These are phyloP conservation scores for Lasius platythorax DNA, from an alignment of 2,888 invertebrate species.

Conservation along the genomic window DNA sequence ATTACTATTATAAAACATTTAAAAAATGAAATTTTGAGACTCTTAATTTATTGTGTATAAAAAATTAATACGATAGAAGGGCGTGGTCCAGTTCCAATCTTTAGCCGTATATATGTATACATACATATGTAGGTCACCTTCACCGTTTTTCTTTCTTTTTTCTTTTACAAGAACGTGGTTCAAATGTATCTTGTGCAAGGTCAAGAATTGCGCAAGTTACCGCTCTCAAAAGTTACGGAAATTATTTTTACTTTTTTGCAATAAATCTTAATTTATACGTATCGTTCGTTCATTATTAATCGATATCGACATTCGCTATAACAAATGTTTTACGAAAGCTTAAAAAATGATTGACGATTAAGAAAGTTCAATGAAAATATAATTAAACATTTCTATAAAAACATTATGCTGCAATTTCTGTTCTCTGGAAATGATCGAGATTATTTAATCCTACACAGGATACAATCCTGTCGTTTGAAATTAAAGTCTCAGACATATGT, in stretches of 20 bases:
- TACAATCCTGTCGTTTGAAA: background rate
- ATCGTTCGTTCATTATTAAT: background rate
- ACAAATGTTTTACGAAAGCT: background rate
- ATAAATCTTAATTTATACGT: background rate
- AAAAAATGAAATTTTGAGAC: background rate
- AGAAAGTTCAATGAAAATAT: background rate
- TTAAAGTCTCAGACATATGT: background rate
- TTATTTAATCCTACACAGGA: background rate
- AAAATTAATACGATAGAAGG: slow-evolving; percentile 16
- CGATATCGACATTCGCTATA: background rate
- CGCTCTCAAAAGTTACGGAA: slow-evolving; percentile 31
- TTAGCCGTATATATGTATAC: slow-evolving; percentile 21
- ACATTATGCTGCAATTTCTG: background rate
- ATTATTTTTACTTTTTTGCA: slow-evolving; percentile 19
- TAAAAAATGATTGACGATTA: background rate
- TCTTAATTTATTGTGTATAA: slow-evolving; percentile 24
- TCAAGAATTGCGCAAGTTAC: slow-evolving; percentile 38
- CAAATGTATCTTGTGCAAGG: slow-evolving; percentile 45
- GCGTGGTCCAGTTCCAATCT: slow-evolving; percentile 39
- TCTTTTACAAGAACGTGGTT: slow-evolving; percentile 31
- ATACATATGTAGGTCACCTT: slow-evolving; percentile 51
- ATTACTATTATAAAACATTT: background rate
- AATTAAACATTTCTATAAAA: background rate
- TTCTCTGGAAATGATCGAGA: background rate
- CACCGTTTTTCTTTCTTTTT: slow-evolving; percentile 37